Base-by-base conservation (phyloP, 2,113 vertebrate species). In the Corythoichthys haematopterus region DNA sequence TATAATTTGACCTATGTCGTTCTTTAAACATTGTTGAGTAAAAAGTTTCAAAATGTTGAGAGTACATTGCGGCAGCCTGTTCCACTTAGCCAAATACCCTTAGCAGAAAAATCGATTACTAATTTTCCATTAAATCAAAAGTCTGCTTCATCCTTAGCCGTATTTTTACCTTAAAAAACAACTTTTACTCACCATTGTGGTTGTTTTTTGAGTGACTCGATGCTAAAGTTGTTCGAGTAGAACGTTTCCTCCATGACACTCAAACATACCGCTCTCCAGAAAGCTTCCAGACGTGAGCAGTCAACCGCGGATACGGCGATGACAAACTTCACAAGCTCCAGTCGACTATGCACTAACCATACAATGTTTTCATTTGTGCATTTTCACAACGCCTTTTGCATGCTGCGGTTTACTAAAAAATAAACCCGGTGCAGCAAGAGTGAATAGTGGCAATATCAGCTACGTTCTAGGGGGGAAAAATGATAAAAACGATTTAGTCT, bases 111-210 rank as follows among this genome's bases (percentile, higher is more conserved):
- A 76, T 69, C 45, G 63, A 64, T 37, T 66, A 63, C 61, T 74
- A 71, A 64, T 72, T 75, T 56, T 3, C 15, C 50, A 37, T 15
- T 20, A 38, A 36, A 13, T 16, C 16, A 8, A 7, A 16, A 15
- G 9, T 6, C 1, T 2, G 15, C 2, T 16, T 47, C 0, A 10
- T 0, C 45, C 38, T 5, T 11, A 64, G 13, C 9, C 28, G 3
- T 15, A 0, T 58, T 7, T 5, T 10, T 4, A 7, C 3, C 7
- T 2, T 15, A 16, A 10, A 14, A 37, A 55, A 63, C 1, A 33
- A 14, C 4, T 14, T 10, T 2, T 57, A 75, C 89, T 88, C 70
- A 91, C 91, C 89, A 90, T 13, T 13, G 14, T 35, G 28, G 28
- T 2, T 36, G 14, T 47, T 9, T 38, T 20, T 45, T n/a, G 9